phyloP scores from a whole-genome alignment of 2,113 vertebrate genomes.

The Rutilus rutilus region DNA sequence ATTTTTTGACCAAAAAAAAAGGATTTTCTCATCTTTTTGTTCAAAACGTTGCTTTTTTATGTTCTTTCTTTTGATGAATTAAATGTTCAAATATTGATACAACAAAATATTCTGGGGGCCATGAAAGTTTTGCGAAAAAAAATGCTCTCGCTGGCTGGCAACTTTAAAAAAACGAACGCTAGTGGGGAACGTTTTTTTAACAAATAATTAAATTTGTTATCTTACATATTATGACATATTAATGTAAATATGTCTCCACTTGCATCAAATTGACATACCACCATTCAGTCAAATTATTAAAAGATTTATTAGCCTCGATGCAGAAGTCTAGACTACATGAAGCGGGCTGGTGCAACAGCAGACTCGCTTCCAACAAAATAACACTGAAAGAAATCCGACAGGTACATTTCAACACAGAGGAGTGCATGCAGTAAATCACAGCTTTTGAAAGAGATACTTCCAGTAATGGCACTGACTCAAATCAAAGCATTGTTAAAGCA shows the following conservation, averaged over 20 bases:
- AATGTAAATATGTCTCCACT: not conserved
- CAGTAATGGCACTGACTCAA: not conserved
- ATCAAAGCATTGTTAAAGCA: slow-evolving; percentile 25
- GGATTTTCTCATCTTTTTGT: too few relatives aligned
- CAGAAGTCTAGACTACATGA: slow-evolving; percentile 70
- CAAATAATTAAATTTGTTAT: not conserved
- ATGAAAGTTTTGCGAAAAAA: too few relatives aligned
- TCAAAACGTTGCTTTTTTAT: too few relatives aligned
- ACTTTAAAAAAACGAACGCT: too few relatives aligned
- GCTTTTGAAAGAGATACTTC: slow-evolving; percentile 33
- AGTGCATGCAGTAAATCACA: slow-evolving; percentile 75
- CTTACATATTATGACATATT: not conserved
- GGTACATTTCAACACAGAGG: slow-evolving; percentile 65
- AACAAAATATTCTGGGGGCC: too few relatives aligned
- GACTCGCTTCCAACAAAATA: slow-evolving; percentile 69
- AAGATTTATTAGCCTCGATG: slow-evolving; percentile 73
- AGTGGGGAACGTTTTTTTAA: not conserved
- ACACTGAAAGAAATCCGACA: slow-evolving; percentile 69
- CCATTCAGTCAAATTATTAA: slow-evolving; percentile 59
- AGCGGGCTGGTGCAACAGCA: slow-evolving; percentile 69
- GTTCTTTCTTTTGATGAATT: too few relatives aligned
- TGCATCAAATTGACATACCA: not conserved
- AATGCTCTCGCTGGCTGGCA: too few relatives aligned
- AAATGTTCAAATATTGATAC: too few relatives aligned
- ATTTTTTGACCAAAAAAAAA: too few relatives aligned